These are phyloP conservation scores for Phyllotis vaccarum DNA, from an alignment of 2,797 vertebrate species.

Conservation along the genomic window DNA sequence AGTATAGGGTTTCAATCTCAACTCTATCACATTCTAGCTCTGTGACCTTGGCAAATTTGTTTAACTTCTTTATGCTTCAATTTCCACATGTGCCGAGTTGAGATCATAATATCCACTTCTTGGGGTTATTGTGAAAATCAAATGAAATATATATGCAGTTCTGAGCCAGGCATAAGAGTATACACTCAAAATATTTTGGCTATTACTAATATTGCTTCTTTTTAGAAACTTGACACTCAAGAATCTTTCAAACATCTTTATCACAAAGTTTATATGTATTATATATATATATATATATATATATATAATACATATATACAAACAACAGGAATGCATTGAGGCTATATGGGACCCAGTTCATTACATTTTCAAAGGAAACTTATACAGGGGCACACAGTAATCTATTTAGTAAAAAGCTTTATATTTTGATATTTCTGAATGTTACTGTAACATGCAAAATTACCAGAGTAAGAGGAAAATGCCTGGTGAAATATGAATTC, in stretches of 20 bases:
- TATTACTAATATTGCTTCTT: slow-evolving; percentile 37
- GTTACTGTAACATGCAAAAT: slow-evolving; percentile 44
- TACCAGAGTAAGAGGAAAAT: slow-evolving; percentile 27
- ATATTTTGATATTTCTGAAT: slow-evolving; percentile 32
- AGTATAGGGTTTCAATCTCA: background rate
- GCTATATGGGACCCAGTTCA: background rate
- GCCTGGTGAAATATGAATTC: slow-evolving; percentile 59
- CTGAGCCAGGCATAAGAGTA: background rate
- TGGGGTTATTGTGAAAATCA: slow-evolving; percentile 47
- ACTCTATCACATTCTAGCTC: slow-evolving; percentile 21
- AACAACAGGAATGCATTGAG: slow-evolving; percentile 16
- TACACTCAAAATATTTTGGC: slow-evolving; percentile 40
- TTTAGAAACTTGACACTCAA: slow-evolving; percentile 58
- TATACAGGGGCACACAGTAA: background rate
- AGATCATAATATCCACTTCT: slow-evolving; percentile 44
- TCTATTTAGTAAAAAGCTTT: slow-evolving; percentile 58
- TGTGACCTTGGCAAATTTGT: slow-evolving; percentile 63
- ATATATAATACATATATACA: background rate
- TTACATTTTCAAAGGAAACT: slow-evolving; percentile 5
- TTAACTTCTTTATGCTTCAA: slow-evolving; percentile 56
- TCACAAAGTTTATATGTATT: slow-evolving; percentile 4
- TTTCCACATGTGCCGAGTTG: slow-evolving; percentile 47
- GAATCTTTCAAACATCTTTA: slow-evolving; percentile 53
- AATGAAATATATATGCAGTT: slow-evolving; percentile 43
- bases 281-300: too few species aligned